Conservation (phyloP, 2,888 invertebrate species). For the Drosophila monieri region DNA sequence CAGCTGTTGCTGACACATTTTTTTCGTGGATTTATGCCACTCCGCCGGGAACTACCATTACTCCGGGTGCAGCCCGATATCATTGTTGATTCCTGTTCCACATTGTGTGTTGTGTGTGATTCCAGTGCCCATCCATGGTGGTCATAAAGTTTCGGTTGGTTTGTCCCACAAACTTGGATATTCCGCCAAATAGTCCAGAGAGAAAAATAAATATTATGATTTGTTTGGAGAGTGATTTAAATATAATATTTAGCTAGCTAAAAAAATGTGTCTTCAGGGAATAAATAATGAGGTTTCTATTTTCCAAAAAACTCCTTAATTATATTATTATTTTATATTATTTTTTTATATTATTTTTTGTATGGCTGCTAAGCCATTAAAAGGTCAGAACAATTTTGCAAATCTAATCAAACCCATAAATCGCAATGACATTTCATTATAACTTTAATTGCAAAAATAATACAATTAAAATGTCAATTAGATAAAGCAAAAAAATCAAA, state of each 20-base stretch:
- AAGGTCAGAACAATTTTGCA: background rate
- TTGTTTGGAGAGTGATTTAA: background rate
- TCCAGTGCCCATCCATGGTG: background rate
- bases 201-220: too few relatives aligned
- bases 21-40: slow-evolving; percentile 29
- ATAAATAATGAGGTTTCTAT: too few relatives aligned
- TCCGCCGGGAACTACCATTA: background rate
- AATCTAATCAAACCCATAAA: background rate
- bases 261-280: too few relatives aligned
- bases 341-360: background rate
- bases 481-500: too few relatives aligned
- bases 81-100: slow-evolving; percentile 33
- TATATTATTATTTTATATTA: background rate
- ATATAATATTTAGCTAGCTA: too few relatives aligned
- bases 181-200: background rate
- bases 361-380: background rate
- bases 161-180: background rate
- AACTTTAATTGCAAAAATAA: background rate
- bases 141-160: background rate
- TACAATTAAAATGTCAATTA: background rate
- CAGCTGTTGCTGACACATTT: slow-evolving; percentile 6
- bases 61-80: slow-evolving; percentile 4
- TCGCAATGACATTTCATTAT: background rate
- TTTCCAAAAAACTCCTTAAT: too few relatives aligned
- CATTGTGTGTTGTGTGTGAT: background rate